Evolutionary conservation across 2,113 vertebrate genomes (phyloP).

Genomic region (Philantomba maxwellii): DNA sequence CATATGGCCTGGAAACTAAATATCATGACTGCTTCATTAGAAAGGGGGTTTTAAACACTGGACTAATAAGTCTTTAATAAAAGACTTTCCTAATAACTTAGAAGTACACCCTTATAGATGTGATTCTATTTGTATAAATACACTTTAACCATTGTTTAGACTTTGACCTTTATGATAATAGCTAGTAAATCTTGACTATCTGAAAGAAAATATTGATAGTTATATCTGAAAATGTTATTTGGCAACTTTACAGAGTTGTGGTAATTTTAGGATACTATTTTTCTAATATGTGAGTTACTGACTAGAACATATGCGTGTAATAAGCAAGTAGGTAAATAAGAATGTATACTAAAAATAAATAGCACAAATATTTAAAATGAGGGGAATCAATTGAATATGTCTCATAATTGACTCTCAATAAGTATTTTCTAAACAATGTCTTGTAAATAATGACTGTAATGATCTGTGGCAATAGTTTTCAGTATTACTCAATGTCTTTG

Average conservation of each 20-base stretch:
- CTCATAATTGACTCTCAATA: background rate
- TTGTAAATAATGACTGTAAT: background rate
- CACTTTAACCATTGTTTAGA: background rate
- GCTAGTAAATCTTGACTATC: background rate
- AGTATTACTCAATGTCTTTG: background rate
- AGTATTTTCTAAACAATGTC: background rate
- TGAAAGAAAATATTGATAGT: background rate
- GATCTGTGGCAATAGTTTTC: background rate
- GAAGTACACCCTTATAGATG: background rate
- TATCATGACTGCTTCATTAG: conserved; percentile 12
- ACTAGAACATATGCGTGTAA: background rate
- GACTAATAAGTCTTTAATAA: background rate
- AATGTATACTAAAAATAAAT: background rate
- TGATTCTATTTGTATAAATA: background rate
- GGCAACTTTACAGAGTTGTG: background rate
- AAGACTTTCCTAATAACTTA: background rate
- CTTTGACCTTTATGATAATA: background rate
- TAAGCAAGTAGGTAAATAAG: background rate
- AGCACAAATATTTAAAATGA: background rate
- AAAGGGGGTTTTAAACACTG: background rate
- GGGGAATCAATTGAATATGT: background rate
- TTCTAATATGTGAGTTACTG: background rate
- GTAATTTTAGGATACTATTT: background rate
- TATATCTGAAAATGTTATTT: background rate
- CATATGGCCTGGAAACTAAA: background rate